These are phyloP conservation scores for Ptyas mucosa DNA, from an alignment of 2,113 vertebrate genomes.

Conservation along the genomic window DNA sequence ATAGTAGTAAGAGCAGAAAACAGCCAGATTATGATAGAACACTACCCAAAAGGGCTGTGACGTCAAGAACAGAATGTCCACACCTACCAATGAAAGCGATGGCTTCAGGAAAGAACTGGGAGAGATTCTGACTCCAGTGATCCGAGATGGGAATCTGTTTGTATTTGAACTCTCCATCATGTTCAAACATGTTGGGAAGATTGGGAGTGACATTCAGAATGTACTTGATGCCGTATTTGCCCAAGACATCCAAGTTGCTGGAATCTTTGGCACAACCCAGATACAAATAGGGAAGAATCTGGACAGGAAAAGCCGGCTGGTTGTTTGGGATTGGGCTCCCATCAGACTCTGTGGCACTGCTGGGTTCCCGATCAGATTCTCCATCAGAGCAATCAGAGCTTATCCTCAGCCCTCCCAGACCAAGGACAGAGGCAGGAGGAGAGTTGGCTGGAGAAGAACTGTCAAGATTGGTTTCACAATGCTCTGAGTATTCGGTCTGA, in stretches of 20 bases:
- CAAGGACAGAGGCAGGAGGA: constrained; percentile 87
- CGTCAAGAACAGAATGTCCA: constrained; percentile 23
- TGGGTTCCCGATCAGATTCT: constrained; percentile 92
- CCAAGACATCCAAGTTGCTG: constrained; percentile 91
- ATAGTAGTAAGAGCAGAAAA: background rate
- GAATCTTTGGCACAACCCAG: constrained; percentile 99
- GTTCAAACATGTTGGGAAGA: constrained; percentile 98
- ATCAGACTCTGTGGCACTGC: constrained; percentile 93
- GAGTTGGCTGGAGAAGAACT: constrained; percentile 89
- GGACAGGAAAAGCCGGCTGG: constrained; percentile 95
- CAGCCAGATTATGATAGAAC: constrained; percentile 33
- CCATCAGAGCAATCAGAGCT: constrained; percentile 95
- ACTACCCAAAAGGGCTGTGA: background rate
- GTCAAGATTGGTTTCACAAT: constrained; percentile 94
- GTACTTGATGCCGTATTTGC: constrained; percentile 97
- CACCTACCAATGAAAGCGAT: constrained; percentile 98
- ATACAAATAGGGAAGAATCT: constrained; percentile 96
- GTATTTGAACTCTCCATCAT: constrained; percentile 96
- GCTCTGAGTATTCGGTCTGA: constrained; percentile 91
- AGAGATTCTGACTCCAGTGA: constrained; percentile 99
- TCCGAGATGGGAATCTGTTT: constrained; percentile 99
- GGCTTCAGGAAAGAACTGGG: constrained; percentile 98
- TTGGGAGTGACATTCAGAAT: constrained; percentile 99
- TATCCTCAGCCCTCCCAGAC: constrained; percentile 90
- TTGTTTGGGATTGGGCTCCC: constrained; percentile 91